Base-by-base conservation (phyloP, 2,797 vertebrate species). In the Tokudaia muenninki region DNA sequence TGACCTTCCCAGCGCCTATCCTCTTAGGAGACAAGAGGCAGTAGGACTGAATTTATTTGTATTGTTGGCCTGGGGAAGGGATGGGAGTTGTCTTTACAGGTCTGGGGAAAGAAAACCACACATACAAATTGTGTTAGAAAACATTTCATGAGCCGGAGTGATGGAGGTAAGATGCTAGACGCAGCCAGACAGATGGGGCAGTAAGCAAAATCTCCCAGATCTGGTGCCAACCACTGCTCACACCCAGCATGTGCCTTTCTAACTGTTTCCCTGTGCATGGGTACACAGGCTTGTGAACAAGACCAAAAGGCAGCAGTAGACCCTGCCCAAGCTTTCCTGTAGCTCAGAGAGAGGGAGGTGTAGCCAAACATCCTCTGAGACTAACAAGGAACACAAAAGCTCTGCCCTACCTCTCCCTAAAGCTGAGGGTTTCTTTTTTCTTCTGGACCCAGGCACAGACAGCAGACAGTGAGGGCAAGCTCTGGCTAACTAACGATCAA, bases 11-110 rank as follows among this genome's bases (percentile, higher is more conserved):
- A 88, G 90, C 6, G 21, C 70, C 44, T 94, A 90, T 90, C 81
- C 65, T 75, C 72, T 77, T 74, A 52, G 65, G 91, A 74, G 95
- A 97, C 26, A 83, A 84, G 82, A 88, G 91, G 31, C 81, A 89
- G 12, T 11, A 41, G 61, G 70, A 47, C 61, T 22, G 50, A 80
- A 41, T 67, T 83, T 21, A 37, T n/a, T 12, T 65, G 52, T 84
- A 79, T 21, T 24, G 14, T 0, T 67, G 41, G 63, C 65, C 19
- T 2, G 21, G n/a, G 52, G 41, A 84, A 80, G 59, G 44, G 19
- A 22, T 31, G 55, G 37, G 84, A 34, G 57, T 75, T 75, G 89
- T 79, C 81, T 83, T 44, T 72, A n/a, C 0, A 61, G 63, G 79
- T 44, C 47, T 21, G n/a, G 80, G 31, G 77, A 14, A 55, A 55